phyloP scores from a whole-genome alignment of 2,888 invertebrate species.

The Artemia sp. region DNA sequence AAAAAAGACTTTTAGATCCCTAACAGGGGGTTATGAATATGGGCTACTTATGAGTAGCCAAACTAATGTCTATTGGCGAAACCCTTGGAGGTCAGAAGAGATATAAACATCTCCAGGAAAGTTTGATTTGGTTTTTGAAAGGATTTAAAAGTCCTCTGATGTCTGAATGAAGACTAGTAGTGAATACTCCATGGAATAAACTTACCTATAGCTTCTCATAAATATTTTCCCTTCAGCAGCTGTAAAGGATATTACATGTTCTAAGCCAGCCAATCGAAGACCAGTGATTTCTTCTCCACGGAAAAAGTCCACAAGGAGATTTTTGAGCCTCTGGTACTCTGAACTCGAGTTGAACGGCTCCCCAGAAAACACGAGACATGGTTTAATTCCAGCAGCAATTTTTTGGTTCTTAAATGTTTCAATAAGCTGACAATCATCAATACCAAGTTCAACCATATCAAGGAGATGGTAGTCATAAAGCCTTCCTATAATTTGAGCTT shows the following conservation, averaged over 20 bases:
- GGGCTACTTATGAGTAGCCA: too few species aligned
- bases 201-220: slow-evolving; percentile 49
- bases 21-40: too few species aligned
- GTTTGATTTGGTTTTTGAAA: neutral
- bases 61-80: too few species aligned
- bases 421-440: slow-evolving; percentile 62
- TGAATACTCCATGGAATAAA: neutral
- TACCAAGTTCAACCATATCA: slow-evolving; percentile 90
- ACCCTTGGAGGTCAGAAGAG: neutral
- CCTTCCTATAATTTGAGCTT: slow-evolving; percentile 38
- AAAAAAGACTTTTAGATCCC: too few species aligned
- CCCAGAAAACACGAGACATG: slow-evolving; percentile 78
- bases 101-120: neutral
- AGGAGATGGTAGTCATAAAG: slow-evolving; percentile 73
- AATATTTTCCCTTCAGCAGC: slow-evolving; percentile 59
- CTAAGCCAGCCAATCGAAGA: slow-evolving; percentile 75
- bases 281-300: slow-evolving; percentile 61
- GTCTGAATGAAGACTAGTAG: neutral
- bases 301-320: slow-evolving; percentile 79
- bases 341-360: slow-evolving; percentile 63
- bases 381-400: slow-evolving; percentile 64
- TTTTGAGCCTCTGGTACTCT: slow-evolving; percentile 65
- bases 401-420: slow-evolving; percentile 60
- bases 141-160: too few species aligned
- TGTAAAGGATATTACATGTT: slow-evolving; percentile 80